These are phyloP conservation scores for Morus bassanus DNA, from an alignment of 2,797 vertebrate species.

Conservation along the genomic window DNA sequence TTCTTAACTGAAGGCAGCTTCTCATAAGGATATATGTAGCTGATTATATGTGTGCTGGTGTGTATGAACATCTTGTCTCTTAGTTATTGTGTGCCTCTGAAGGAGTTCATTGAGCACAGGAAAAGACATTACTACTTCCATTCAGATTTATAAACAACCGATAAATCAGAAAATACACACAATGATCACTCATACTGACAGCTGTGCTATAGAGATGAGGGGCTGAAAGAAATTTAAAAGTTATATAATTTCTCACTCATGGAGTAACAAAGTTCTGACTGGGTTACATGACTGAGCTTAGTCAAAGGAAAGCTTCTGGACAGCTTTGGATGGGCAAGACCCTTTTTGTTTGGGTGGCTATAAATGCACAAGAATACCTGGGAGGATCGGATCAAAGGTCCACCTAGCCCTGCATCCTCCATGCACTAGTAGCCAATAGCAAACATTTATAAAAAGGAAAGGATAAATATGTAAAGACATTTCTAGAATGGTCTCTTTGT, in stretches of 20 bases:
- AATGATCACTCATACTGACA: not conserved
- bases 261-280: not conserved
- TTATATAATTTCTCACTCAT: not conserved
- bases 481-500: not conserved
- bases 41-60: not conserved
- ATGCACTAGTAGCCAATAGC: not conserved
- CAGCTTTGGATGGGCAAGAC: not conserved
- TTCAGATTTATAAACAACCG: not conserved
- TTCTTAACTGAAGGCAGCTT: not conserved
- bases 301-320: not conserved
- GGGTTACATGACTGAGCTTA: not conserved
- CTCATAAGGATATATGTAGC: not conserved
- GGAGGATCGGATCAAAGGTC: not conserved
- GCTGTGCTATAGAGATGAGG: not conserved
- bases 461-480: not conserved
- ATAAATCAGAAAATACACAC: not conserved
- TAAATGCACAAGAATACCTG: not conserved
- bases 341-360: not conserved
- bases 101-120: not conserved
- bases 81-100: not conserved
- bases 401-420: not conserved
- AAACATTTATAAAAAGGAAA: not conserved
- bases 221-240: not conserved
- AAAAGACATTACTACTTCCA: not conserved
- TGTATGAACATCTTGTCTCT: not conserved